phyloP scores from a whole-genome alignment of 2,888 invertebrate genomes.

The Lucinisca nassula region DNA sequence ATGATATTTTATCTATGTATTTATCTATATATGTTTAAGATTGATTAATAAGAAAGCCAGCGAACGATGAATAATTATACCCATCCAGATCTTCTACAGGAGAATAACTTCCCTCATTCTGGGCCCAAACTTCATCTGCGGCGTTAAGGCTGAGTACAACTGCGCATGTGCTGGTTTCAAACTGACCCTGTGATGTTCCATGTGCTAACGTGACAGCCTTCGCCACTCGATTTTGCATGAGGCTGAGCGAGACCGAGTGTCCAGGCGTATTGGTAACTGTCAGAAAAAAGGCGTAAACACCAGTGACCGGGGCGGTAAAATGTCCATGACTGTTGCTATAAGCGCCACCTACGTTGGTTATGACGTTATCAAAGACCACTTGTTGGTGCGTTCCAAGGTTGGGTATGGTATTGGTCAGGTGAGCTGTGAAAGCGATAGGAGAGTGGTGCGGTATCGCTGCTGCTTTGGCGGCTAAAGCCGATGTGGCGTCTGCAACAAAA shows the following conservation, averaged over 20 bases:
- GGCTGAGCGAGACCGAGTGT: conserved; percentile 41
- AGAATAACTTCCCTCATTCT: conserved; percentile 54
- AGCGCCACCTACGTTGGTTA: conserved; percentile 49
- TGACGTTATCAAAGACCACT: conserved; percentile 42
- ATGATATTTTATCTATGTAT: too few relatives aligned
- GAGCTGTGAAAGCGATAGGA: conserved; percentile 55
- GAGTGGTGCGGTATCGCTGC: conserved; percentile 14
- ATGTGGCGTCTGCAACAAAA: conserved; percentile 33
- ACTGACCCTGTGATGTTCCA: conserved; percentile 29
- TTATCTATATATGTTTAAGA: too few relatives aligned
- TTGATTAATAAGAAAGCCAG: conserved; percentile 37
- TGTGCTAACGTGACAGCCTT: conserved; percentile 36
- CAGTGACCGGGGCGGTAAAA: conserved; percentile 45
- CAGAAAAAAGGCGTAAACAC: conserved; percentile 55
- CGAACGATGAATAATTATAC: conserved; percentile 48
- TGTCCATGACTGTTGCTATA: conserved; percentile 35
- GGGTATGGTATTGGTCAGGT: conserved; percentile 41
- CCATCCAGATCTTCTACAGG: conserved; percentile 48
- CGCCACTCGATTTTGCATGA: conserved; percentile 42
- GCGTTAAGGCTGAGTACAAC: conserved; percentile 23
- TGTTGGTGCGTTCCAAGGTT: conserved; percentile 43
- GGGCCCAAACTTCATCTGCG: conserved; percentile 61
- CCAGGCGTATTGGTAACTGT: conserved; percentile 46
- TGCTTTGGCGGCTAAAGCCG: conserved; percentile 37
- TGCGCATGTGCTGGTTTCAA: conserved; percentile 47